A percentile compares a stretch with the other conserved stretches of the same genome.
Conservation (phyloP, 2,797 vertebrate genomes). For the Liparis tanakae region DNA sequence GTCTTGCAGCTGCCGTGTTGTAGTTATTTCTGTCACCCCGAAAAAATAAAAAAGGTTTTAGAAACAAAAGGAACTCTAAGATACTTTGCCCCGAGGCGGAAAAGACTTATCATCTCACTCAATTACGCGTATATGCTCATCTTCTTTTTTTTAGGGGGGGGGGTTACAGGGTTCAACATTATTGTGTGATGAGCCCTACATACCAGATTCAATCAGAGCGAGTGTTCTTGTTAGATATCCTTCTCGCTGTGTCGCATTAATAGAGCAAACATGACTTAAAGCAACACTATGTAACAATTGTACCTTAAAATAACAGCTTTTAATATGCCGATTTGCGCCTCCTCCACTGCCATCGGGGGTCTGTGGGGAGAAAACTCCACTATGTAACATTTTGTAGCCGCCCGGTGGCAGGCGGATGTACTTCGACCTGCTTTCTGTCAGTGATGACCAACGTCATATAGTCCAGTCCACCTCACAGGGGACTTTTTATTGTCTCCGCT, state of each 20-base stretch:
- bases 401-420: too few species aligned
- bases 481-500: too few species aligned
- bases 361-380: too few species aligned
- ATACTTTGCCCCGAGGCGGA: conserved; percentile 43
- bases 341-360: too few species aligned
- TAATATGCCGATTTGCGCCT: too few species aligned
- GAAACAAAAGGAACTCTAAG: conserved; percentile 53
- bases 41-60: conserved; percentile 13
- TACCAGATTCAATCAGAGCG: conserved; percentile 19
- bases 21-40: conserved; percentile 26
- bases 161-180: conserved; percentile 28
- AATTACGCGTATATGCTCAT: not conserved
- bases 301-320: too few species aligned
- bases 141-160: not conserved
- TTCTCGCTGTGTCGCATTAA: conserved; percentile 25
- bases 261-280: conserved; percentile 37
- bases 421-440: too few species aligned
- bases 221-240: conserved; percentile 29
- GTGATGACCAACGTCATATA: too few species aligned
- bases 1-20: conserved; percentile 33
- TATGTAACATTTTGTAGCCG: too few species aligned
- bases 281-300: too few species aligned
- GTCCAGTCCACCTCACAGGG: too few species aligned
- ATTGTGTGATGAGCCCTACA: conserved; percentile 25
- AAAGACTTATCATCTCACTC: conserved; percentile 31